A percentile compares a stretch with the other conserved stretches of the same genome.
Conservation (phyloP, 2,797 vertebrate species). For the Xenentodon cancila region DNA sequence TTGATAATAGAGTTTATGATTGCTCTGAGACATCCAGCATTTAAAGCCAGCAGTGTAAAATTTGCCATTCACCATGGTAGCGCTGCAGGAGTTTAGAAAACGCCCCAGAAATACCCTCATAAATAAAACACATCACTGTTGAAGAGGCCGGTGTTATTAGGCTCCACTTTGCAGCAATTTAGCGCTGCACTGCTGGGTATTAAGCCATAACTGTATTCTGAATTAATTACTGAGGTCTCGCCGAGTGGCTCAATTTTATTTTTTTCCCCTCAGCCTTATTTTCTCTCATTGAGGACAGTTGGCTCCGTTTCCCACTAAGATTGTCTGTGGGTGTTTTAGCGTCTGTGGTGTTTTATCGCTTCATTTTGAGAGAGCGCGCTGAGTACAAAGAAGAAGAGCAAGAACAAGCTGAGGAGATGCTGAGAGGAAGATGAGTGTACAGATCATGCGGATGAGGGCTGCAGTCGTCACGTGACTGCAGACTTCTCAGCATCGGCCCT, state of each 20-base stretch:
- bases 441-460: not conserved
- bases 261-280: conserved; percentile 32
- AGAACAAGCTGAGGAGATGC: not conserved
- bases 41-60: conserved; percentile 33
- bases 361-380: not conserved
- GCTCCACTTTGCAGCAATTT: conserved; percentile 65
- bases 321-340: not conserved
- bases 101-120: conserved; percentile 50
- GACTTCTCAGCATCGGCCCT: not conserved
- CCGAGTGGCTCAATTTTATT: conserved; percentile 46
- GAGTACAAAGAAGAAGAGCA: not conserved
- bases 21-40: conserved; percentile 37
- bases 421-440: not conserved
- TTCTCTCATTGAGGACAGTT: conserved; percentile 45
- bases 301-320: conserved; percentile 25
- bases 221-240: conserved; percentile 69
- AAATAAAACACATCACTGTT: conserved; percentile 63
- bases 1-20: conserved; percentile 63
- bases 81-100: conserved; percentile 35
- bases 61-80: conserved; percentile 36
- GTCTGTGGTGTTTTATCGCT: not conserved
- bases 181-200: conserved; percentile 58
- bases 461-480: not conserved
- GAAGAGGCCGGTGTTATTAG: conserved; percentile 68
- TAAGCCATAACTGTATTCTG: conserved; percentile 55